These are phyloP conservation scores for Cairina moschata DNA, from an alignment of 2,113 vertebrate genomes.

Conservation along the genomic window DNA sequence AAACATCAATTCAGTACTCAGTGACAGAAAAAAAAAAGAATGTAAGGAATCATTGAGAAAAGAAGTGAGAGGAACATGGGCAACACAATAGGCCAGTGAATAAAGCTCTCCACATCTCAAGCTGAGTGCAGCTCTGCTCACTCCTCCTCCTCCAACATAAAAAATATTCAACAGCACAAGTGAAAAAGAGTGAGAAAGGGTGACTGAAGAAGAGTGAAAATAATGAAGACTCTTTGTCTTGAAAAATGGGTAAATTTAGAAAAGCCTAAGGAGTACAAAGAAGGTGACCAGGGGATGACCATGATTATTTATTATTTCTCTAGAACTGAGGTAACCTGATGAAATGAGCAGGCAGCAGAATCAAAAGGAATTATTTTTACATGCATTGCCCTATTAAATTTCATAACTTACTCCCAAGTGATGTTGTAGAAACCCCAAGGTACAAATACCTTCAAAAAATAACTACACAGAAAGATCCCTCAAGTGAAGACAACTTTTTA, in stretches of 20 bases:
- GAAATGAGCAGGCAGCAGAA: not conserved
- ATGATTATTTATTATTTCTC: not conserved
- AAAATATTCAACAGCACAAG: not conserved
- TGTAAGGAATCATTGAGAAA: not conserved
- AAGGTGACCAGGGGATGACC: not conserved
- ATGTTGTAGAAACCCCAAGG: not conserved
- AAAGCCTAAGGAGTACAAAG: not conserved
- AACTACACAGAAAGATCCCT: not conserved
- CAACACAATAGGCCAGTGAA: not conserved
- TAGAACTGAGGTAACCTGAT: not conserved
- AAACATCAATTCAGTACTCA: not conserved
- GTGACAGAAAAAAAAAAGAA: not conserved
- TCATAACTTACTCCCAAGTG: not conserved
- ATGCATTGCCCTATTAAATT: not conserved
- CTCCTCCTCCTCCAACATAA: not conserved
- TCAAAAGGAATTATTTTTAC: constrained; percentile 13
- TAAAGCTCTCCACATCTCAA: not conserved
- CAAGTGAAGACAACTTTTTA: not conserved
- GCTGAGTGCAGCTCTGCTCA: not conserved
- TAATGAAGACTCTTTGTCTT: not conserved
- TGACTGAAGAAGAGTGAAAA: not conserved
- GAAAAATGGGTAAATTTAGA: not conserved
- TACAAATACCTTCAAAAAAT: constrained; percentile 1
- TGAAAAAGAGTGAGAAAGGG: not conserved
- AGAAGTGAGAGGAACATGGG: not conserved